Base-by-base conservation (phyloP, 2,888 invertebrate genomes). In the Baronia brevicornis region DNA sequence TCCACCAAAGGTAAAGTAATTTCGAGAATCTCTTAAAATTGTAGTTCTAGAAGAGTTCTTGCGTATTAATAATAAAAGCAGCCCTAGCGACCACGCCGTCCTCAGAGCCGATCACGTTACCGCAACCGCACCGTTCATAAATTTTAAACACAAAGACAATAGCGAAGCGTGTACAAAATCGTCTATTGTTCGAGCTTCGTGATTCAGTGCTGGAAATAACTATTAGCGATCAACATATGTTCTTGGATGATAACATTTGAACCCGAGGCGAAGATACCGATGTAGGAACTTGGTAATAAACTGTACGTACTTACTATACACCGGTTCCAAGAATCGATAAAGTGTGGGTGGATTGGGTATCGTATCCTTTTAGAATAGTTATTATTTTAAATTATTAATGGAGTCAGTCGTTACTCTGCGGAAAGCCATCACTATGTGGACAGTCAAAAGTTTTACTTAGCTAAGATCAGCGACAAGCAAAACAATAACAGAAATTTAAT, bases 151-250 rank as follows among this genome's bases (percentile, higher is more conserved):
- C 40, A 45, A 41, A 51, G 44, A 51, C 48, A 47, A 47, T 46
- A 43, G 43, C 11, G 11, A 24, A 43, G 28, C 47, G 39, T 46
- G 41, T 33, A 39, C 38, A 38, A 44, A 44, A 46, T 43, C 34
- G 41, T 28, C 53, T 44, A 59, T 59, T 59, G 60, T 59, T 60
- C 41, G 26, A 33, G 39, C 33, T 41, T 54, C 51, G 58, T 56
- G 58, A 60, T 51, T 50, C 50, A 38, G 38, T 38, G 35, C 42
- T 46, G 29, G 39, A 38, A 43, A 37, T 43, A 43, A 33, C 35
- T 43, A 42, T 42, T 38, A 14, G 23, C 38, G 26, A 33, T 42
- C 42, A 37, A 44, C 42, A 37, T 39, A 37, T 31, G 42, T 40
- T 33, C 28, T 15, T 27, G 9, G n/a, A 17, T 43, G 44, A 44